These are phyloP conservation scores for Scaptodrosophila latifasciaeformis DNA, from an alignment of 2,888 invertebrate species.

Conservation along the genomic window DNA sequence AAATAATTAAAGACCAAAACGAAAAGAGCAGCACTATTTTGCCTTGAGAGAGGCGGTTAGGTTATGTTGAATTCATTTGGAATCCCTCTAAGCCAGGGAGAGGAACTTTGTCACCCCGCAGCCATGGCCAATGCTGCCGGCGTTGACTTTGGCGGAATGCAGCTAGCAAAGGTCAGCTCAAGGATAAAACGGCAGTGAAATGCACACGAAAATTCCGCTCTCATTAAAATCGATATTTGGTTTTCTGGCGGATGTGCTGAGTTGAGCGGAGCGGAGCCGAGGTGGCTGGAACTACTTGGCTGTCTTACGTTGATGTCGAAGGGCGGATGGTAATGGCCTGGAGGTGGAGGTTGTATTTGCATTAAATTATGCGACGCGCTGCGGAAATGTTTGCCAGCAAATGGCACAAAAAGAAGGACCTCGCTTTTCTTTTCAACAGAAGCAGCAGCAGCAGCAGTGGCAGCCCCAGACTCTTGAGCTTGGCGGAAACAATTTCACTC, in stretches of 20 bases:
- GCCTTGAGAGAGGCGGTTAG: too few relatives aligned
- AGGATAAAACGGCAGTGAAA: constrained; percentile 49
- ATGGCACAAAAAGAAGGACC: constrained; percentile 16
- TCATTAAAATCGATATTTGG: constrained; percentile 59
- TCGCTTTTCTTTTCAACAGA: too few relatives aligned
- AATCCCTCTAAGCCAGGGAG: too few relatives aligned
- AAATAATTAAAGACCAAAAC: too few relatives aligned
- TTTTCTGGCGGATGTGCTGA: neutral
- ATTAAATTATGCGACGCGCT: constrained; percentile 66
- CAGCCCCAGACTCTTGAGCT: constrained; percentile 48
- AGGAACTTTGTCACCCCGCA: too few relatives aligned
- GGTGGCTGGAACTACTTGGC: neutral
- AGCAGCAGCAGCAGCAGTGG: constrained; percentile 11
- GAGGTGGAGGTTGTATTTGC: constrained; percentile 43
- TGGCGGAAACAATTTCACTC: constrained; percentile 68
- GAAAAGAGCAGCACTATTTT: too few relatives aligned
- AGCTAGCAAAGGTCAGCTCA: constrained; percentile 45
- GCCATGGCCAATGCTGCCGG: too few relatives aligned
- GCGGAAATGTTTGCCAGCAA: constrained; percentile 67
- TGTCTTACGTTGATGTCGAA: neutral
- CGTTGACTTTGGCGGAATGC: too few relatives aligned
- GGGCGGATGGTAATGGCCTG: neutral
- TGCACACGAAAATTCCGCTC: constrained; percentile 45
- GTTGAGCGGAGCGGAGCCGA: neutral
- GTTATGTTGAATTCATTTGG: too few relatives aligned